Percentiles rank a stretch among this genome's conserved stretches.
These are phyloP conservation scores for Crotalus helleri DNA, from an alignment of 2,113 vertebrate species.

Conservation along the genomic window DNA sequence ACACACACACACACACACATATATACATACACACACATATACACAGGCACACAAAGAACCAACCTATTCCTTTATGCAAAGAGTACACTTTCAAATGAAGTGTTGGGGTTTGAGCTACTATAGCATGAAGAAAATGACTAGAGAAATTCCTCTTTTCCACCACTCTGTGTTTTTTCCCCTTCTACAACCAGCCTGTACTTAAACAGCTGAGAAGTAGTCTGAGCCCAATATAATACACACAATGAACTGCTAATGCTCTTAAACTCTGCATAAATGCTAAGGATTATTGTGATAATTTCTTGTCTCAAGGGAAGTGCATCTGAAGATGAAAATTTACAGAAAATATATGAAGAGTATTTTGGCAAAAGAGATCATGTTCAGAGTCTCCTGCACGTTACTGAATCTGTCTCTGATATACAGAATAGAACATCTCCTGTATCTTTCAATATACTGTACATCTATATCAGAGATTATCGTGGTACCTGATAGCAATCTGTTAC, in stretches of 20 bases:
- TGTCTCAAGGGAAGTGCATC: conserved; percentile 37
- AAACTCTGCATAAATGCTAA: not conserved
- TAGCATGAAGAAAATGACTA: not conserved
- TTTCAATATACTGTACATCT: conserved; percentile 34
- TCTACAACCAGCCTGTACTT: not conserved
- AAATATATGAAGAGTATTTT: conserved; percentile 55
- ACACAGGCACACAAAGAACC: not conserved
- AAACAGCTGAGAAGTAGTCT: not conserved
- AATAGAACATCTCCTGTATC: conserved; percentile 48
- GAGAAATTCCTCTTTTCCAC: not conserved
- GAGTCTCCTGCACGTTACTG: conserved; percentile 55
- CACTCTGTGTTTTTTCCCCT: not conserved
- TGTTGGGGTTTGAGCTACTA: not conserved
- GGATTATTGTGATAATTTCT: not conserved
- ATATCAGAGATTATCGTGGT: conserved; percentile 63
- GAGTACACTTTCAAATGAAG: not conserved
- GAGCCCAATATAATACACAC: not conserved
- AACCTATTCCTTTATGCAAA: not conserved
- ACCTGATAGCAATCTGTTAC: conserved; percentile 60
- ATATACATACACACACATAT: not conserved
- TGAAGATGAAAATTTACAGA: conserved; percentile 56
- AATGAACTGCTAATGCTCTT: not conserved
- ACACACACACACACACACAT: not conserved
- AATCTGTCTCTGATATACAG: conserved; percentile 57
- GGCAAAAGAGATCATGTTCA: conserved; percentile 33